A percentile compares a stretch with the other conserved stretches of the same genome.
These are phyloP conservation scores for Smutsia temminckii DNA, from an alignment of 2,797 vertebrate genomes.

Conservation along the genomic window DNA sequence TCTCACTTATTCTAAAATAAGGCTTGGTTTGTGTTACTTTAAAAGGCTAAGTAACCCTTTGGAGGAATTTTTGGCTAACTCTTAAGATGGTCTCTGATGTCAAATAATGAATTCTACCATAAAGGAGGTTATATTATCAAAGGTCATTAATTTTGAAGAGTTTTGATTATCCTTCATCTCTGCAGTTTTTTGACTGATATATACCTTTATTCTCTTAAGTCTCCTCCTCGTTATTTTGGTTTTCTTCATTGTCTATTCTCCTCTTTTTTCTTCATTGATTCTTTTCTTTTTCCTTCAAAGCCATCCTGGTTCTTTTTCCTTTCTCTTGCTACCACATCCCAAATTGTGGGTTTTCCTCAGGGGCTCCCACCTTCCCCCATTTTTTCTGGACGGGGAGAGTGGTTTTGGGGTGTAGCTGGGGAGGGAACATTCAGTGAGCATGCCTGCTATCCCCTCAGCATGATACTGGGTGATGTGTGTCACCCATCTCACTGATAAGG, in stretches of 20 bases:
- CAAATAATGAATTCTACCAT: background rate
- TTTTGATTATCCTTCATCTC: background rate
- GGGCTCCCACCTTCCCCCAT: rapidly evolving
- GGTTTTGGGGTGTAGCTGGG: background rate
- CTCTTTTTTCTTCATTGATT: background rate
- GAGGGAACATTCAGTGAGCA: background rate
- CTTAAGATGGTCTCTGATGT: background rate
- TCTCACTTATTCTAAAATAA: constrained; percentile 21
- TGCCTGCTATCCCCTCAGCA: background rate
- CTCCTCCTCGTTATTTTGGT: background rate
- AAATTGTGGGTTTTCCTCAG: background rate
- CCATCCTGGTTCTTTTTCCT: background rate
- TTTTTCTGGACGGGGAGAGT: background rate
- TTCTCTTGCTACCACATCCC: background rate
- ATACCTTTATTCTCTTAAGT: background rate
- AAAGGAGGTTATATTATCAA: background rate
- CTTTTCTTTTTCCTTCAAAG: background rate
- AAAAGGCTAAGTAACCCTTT: background rate
- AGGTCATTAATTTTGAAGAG: background rate
- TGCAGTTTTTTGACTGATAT: background rate
- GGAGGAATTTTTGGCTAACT: constrained; percentile 19
- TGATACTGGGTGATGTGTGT: background rate
- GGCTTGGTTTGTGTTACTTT: background rate
- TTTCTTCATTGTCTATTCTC: background rate
- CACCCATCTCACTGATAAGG: background rate